Evolutionary conservation across 2,888 invertebrate species (phyloP).

Genomic region (Drosophila eohydei): DNA sequence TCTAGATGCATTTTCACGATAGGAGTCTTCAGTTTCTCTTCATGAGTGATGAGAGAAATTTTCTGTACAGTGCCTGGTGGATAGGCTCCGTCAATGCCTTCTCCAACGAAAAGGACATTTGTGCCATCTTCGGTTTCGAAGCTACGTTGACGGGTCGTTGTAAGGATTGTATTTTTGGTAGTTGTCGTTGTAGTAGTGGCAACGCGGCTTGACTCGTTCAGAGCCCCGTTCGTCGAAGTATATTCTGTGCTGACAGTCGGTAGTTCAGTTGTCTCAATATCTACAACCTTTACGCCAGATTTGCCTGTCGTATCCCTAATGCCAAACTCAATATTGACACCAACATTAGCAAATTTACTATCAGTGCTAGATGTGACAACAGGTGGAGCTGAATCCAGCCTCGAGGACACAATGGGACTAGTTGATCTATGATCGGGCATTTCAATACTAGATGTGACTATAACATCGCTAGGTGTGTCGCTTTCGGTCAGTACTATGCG

Average conservation of each 20-base stretch:
- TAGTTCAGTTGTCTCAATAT: conserved; percentile 72
- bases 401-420: conserved; percentile 58
- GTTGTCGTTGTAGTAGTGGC: conserved; percentile 73
- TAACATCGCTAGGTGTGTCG: conserved; percentile 75
- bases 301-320: conserved; percentile 43
- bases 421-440: conserved; percentile 72
- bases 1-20: conserved; percentile 88
- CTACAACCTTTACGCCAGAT: conserved; percentile 72
- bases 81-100: conserved; percentile 77
- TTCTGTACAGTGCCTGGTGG: conserved; percentile 83
- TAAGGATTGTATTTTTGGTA: conserved; percentile 76
- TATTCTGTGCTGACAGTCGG: conserved; percentile 32
- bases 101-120: conserved; percentile 82
- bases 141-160: conserved; percentile 78
- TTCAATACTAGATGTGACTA: conserved; percentile 80
- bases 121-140: conserved; percentile 80
- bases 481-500: conserved; percentile 76
- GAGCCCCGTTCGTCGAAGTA: conserved; percentile 43
- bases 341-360: conserved; percentile 49
- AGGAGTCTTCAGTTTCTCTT: conserved; percentile 89
- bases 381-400: conserved; percentile 34
- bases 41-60: conserved; percentile 90
- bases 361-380: conserved; percentile 48
- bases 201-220: conserved; percentile 49
- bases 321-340: conserved; percentile 63